phyloP scores from a whole-genome alignment of 1,140 invertebrate species.

The Mylabris phalerata region DNA sequence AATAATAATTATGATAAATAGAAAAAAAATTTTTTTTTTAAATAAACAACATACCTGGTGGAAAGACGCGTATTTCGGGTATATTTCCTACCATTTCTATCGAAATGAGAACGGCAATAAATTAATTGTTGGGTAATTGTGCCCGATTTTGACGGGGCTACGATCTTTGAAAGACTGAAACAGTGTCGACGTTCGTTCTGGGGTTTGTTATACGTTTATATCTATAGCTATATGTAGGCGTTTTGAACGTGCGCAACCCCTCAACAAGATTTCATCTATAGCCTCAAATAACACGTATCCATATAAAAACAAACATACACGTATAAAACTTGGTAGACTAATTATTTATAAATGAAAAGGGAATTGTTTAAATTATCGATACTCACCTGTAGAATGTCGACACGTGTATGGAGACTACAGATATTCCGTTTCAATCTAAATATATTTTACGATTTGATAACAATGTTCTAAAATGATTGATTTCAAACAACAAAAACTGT shows the following conservation, averaged over 20 bases:
- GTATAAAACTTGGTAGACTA: too few relatives aligned
- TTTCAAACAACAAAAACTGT: too few relatives aligned
- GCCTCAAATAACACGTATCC: too few relatives aligned
- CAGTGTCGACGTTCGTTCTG: slow-evolving; percentile 6
- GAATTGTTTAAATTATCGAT: neutral
- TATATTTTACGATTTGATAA: too few relatives aligned
- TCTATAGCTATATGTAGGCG: slow-evolving; percentile 18
- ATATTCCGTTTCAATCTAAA: too few relatives aligned
- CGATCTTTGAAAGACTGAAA: slow-evolving; percentile 14
- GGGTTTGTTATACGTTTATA: slow-evolving; percentile 17
- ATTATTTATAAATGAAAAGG: too few relatives aligned
- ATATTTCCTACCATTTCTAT: too few relatives aligned
- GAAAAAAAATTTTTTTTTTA: too few relatives aligned
- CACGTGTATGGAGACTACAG: neutral
- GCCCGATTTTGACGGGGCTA: neutral
- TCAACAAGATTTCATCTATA: too few relatives aligned
- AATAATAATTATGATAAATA: neutral
- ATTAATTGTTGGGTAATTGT: too few relatives aligned
- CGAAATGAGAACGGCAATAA: too few relatives aligned
- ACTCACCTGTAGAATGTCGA: slow-evolving; percentile 19
- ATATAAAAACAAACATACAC: neutral
- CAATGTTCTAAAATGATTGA: too few relatives aligned
- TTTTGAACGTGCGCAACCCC: slow-evolving; percentile 26
- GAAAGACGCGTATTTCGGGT: slow-evolving; percentile 17
- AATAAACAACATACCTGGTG: slow-evolving; percentile 13